Conservation (phyloP, 2,113 vertebrate genomes). For the Tenrec ecaudatus region DNA sequence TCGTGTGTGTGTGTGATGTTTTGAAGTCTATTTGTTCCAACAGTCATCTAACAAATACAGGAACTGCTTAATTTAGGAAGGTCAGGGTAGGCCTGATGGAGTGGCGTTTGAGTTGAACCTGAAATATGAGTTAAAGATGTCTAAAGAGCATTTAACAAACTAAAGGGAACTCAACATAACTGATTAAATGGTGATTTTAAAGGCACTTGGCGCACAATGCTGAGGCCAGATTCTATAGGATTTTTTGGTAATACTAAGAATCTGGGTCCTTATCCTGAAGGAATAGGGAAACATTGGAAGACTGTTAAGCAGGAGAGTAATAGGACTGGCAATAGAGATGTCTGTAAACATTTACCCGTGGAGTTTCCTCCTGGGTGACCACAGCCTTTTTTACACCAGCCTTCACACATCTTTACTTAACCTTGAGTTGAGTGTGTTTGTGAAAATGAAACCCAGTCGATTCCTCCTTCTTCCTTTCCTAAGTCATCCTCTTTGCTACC, state of each 20-base stretch:
- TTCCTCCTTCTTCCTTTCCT: neutral
- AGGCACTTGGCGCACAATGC: neutral
- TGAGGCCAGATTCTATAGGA: neutral
- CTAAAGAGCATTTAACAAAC: neutral
- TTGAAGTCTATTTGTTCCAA: neutral
- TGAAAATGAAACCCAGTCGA: conserved; percentile 31
- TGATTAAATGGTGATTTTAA: neutral
- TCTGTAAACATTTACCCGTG: neutral
- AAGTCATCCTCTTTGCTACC: neutral
- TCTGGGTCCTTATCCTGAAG: neutral
- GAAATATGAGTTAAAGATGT: neutral
- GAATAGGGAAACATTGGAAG: neutral
- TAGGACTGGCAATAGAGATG: neutral
- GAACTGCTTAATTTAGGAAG: neutral
- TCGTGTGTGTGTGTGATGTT: neutral
- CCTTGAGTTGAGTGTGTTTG: neutral
- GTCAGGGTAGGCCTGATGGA: neutral
- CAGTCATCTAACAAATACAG: neutral
- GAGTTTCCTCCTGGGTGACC: neutral
- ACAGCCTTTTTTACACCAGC: neutral
- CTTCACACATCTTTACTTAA: neutral
- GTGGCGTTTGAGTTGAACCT: neutral
- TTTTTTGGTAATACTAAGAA: neutral
- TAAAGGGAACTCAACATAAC: neutral
- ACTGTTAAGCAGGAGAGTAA: neutral